Base-by-base conservation (phyloP, 2,888 invertebrate genomes). In the Drosophila emarginata region DNA sequence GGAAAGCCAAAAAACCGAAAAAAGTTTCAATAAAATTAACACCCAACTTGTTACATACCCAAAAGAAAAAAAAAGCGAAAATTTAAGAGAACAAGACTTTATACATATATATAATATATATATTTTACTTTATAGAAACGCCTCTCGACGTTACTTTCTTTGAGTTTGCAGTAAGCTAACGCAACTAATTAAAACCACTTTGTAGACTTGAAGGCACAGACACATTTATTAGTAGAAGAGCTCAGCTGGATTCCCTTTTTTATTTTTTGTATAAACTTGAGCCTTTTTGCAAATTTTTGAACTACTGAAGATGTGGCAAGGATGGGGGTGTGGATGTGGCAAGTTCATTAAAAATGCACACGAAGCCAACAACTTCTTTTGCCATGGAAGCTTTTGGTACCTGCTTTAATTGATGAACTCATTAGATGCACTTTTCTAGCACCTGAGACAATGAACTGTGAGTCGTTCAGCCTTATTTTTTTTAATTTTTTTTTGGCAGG, bases 111-210 rank as follows among this genome's bases (percentile, higher is more conserved):
- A 32, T 32, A 52, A 52, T n/a, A 18, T 26, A 52, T 52, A 32
- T 32, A 32, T 32, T 9, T 32, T 2, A 9, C n/a, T 45, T 11
- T 9, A 15, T 45, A 45, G 7, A 45, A 45, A 7, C 18, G 40
- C 40, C 45, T 59, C 14, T 40, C 12, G 4, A 7, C 26, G 15
- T 45, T 40, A 11, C 18, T 37, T n/a, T 37, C 18, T 45, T 64
- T 52, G 26, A 66, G 68, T 71, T 69, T 53, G 70, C 67, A 59
- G 64, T 67, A 71, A 79, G 83, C 74, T 72, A 83, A 79, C 79
- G 76, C 81, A 80, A 81, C 84, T 81, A 81, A 81, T 81, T 81
- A 83, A 83, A 81, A 83, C 79, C 84, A 78, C 84, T 81, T 83
- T 79, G 78, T 76, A 64, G 74, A 73, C 72, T 66, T 70, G 32